Evolutionary conservation across 2,888 invertebrate genomes (phyloP), one percentile per base, ranked within the genome.

Genomic region (Rhaphigaster nebulosa): DNA sequence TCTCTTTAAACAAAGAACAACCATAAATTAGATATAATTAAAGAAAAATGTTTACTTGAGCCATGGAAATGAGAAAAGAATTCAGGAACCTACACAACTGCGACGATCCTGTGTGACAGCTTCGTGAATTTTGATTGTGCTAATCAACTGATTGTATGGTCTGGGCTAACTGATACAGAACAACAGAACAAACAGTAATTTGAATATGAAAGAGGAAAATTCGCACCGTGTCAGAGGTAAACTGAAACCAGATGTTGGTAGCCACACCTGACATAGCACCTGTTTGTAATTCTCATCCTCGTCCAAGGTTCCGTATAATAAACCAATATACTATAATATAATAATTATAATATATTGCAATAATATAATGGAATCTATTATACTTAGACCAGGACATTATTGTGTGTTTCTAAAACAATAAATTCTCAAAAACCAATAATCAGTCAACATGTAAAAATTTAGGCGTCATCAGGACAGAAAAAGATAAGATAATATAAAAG

Each of bases 121-220:
- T 41, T 6, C 18, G 41, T 1, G 20, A 45, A 45, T 4, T 41
- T 41, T 84, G 84, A 45, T 50, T 45, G 45, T 84, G 84, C 84
- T 84, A 84, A 84, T 84, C 84, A 84, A 84, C n/a, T 3, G 8
- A 45, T n/a, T 84, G 45, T 84, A 18, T 45, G 45, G 45, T 8
- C 0, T 1, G 34, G 2, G 84, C 45, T 84, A 84, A 45, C 84
- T 45, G 84, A 84, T 50, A 50, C 45, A 84, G 45, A 15, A 45
- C 45, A 84, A 50, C 45, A 84, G 45, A 15, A 45, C 45, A 84
- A 84, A 84, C 84, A 84, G 8, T n/a, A 84, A 84, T 84, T 50
- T 84, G 26, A 84, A 84, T 84, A 84, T 84, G 45, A 50, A 45
- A n/a, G 84, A 84, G 84, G 84, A 26, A 12, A 84, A 84, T 45